Percentiles rank a stretch among this genome's conserved stretches.
These are phyloP conservation scores for Nannospalax galili DNA, from an alignment of 2,113 vertebrate genomes.

Conservation along the genomic window DNA sequence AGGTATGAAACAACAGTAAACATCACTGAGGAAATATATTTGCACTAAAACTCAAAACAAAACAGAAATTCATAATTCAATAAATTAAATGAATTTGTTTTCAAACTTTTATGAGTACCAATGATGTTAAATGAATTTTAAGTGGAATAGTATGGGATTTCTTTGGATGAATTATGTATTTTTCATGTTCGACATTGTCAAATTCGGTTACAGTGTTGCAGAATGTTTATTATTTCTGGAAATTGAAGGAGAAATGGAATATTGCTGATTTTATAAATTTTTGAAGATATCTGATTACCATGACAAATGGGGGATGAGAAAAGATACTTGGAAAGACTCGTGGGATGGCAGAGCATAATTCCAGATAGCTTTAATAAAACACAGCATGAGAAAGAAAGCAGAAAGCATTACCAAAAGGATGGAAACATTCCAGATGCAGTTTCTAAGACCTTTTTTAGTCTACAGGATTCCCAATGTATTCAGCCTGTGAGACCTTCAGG, in stretches of 20 bases:
- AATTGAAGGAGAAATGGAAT: slow-evolving; percentile 31
- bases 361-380: neutral
- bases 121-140: slow-evolving; percentile 83
- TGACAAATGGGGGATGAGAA: neutral
- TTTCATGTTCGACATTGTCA: slow-evolving; percentile 82
- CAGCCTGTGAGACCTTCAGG: neutral
- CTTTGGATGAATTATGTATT: slow-evolving; percentile 87
- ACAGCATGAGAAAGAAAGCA: neutral
- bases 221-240: slow-evolving; percentile 55
- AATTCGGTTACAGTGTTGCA: slow-evolving; percentile 79
- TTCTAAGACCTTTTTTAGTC: neutral
- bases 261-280: slow-evolving; percentile 11
- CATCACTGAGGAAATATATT: neutral
- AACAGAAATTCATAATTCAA: slow-evolving; percentile 32
- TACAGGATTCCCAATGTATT: neutral
- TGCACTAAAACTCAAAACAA: neutral
- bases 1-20: neutral
- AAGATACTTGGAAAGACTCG: neutral
- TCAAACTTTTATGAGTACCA: slow-evolving; percentile 72
- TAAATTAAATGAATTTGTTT: slow-evolving; percentile 70
- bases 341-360: neutral
- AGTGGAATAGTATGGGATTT: slow-evolving; percentile 79
- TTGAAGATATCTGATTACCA: neutral
- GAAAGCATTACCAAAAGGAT: neutral
- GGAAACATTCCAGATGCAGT: neutral